phyloP scores from a whole-genome alignment of 1,140 invertebrate species.

The Drosophila suzukii region DNA sequence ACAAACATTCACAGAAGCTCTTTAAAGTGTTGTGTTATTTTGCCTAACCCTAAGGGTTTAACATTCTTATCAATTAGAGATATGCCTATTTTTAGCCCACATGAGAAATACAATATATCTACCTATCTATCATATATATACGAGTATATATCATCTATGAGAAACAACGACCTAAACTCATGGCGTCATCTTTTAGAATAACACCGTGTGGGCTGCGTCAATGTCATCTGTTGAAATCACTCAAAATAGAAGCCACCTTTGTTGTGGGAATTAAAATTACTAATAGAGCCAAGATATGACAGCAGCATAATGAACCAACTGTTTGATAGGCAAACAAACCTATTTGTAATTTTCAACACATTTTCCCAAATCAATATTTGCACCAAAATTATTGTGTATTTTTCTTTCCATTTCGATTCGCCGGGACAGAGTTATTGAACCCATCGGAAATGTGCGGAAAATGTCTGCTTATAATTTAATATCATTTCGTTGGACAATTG shows the following conservation, averaged over 20 bases:
- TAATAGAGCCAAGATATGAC: slow-evolving; percentile 17
- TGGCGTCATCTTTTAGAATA: slow-evolving; percentile 46
- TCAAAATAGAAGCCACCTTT: slow-evolving; percentile 20
- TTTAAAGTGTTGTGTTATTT: not conserved
- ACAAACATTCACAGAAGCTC: not conserved
- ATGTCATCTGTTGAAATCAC: slow-evolving; percentile 22
- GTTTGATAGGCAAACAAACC: slow-evolving; percentile 16
- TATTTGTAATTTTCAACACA: slow-evolving; percentile 18
- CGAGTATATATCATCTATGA: slow-evolving; percentile 6
- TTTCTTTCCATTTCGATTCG: slow-evolving; percentile 60
- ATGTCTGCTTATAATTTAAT: slow-evolving; percentile 63
- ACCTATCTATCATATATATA: too few species aligned
- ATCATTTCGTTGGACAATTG: slow-evolving; percentile 60
- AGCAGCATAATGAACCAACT: slow-evolving; percentile 20
- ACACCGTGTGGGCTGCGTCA: slow-evolving; percentile 24
- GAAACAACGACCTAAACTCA: slow-evolving; percentile 21
- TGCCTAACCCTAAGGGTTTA: not conserved
- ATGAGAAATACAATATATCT: not conserved
- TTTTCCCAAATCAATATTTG: slow-evolving; percentile 21
- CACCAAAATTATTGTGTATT: slow-evolving; percentile 28
- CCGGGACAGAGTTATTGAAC: slow-evolving; percentile 62
- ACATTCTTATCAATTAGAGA: slow-evolving; percentile 15
- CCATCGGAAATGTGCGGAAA: slow-evolving; percentile 45
- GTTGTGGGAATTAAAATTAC: slow-evolving; percentile 29
- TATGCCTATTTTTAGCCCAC: slow-evolving; percentile 26